Percentiles rank a stretch among this genome's conserved stretches.
These are phyloP conservation scores for Orthosia gracilis DNA, from an alignment of 2,888 invertebrate genomes.

Conservation along the genomic window DNA sequence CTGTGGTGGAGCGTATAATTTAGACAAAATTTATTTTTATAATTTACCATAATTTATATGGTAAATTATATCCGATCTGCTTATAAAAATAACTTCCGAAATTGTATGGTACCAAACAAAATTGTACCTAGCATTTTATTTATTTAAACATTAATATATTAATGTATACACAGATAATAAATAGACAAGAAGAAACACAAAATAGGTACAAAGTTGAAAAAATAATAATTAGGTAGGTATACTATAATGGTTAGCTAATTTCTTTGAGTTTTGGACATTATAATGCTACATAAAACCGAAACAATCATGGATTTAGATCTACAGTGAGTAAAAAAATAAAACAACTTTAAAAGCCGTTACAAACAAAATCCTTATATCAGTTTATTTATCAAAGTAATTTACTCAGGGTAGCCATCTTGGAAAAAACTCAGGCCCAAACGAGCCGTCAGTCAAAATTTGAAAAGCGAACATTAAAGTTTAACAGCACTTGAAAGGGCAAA, in stretches of 20 bases:
- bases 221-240: background rate
- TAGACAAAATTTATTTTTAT: background rate
- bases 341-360: constrained; percentile 48
- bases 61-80: too few relatives aligned
- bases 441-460: constrained; percentile 70
- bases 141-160: too few relatives aligned
- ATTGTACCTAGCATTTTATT: too few relatives aligned
- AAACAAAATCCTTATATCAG: constrained; percentile 72
- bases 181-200: too few relatives aligned
- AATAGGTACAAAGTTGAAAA: background rate
- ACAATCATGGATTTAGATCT: constrained; percentile 6
- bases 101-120: too few relatives aligned
- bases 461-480: constrained; percentile 61
- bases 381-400: constrained; percentile 76
- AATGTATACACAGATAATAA: too few relatives aligned
- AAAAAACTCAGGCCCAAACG: constrained; percentile 51
- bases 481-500: constrained; percentile 52
- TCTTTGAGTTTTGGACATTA: background rate
- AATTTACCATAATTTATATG: too few relatives aligned
- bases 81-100: too few relatives aligned
- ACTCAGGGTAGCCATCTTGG: constrained; percentile 66
- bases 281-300: background rate
- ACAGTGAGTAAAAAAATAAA: constrained; percentile 6
- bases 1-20: background rate
- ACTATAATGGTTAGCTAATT: background rate